phyloP scores from a whole-genome alignment of 1,140 invertebrate genomes.

The Cryptotermes secundus region DNA sequence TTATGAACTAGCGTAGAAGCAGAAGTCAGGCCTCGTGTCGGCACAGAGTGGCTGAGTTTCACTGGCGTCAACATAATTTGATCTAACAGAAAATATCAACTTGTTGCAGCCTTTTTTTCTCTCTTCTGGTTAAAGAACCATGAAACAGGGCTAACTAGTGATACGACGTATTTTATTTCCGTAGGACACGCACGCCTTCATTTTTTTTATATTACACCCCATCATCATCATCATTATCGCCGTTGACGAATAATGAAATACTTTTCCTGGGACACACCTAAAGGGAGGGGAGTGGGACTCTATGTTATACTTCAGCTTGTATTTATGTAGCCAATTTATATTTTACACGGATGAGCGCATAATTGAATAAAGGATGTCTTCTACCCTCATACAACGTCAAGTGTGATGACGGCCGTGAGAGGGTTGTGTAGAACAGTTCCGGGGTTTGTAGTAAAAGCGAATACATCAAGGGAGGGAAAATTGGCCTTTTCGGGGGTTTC shows the following conservation, averaged over 20 bases:
- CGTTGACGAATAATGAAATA: background rate
- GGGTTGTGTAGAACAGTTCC: background rate
- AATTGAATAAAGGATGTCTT: constrained; percentile 24
- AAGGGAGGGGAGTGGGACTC: background rate
- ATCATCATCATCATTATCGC: background rate
- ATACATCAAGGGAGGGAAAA: constrained; percentile 8
- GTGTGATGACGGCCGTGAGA: background rate
- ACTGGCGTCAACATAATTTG: too few relatives aligned
- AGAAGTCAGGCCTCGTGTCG: too few relatives aligned
- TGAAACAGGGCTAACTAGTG: background rate
- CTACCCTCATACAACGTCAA: constrained; percentile 6
- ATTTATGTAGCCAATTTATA: constrained; percentile 30
- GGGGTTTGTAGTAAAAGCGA: constrained; percentile 14
- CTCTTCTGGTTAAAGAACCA: background rate
- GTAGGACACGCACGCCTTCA: background rate
- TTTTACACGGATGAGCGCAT: constrained; percentile 25
- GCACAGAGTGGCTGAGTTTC: too few relatives aligned
- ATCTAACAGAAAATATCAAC: too few relatives aligned
- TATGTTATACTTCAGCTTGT: constrained; percentile 12
- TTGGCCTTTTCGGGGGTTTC: constrained; percentile 7
- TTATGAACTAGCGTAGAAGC: too few relatives aligned
- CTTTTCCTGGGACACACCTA: background rate
- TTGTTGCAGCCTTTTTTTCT: too few relatives aligned
- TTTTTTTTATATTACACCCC: constrained; percentile 7
- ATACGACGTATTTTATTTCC: background rate